These are phyloP conservation scores for Drosophila robusta DNA, from an alignment of 2,888 invertebrate genomes.

Conservation along the genomic window DNA sequence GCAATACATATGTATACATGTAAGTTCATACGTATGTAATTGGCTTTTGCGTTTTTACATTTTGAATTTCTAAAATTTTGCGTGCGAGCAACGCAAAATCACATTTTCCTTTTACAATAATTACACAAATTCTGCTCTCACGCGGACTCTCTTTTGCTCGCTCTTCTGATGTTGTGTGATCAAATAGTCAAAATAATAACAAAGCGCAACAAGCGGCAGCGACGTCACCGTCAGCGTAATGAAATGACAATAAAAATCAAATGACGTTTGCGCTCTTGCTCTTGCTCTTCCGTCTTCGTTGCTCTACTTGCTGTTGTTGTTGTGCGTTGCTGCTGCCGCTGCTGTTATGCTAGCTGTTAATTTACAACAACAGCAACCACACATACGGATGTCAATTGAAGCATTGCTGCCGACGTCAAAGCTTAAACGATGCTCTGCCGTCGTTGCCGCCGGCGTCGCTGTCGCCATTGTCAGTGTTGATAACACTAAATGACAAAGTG, in stretches of 20 bases:
- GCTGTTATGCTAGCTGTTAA: constrained; percentile 9
- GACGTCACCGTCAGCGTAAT: constrained; percentile 22
- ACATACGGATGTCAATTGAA: constrained; percentile 38
- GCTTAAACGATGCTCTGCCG: constrained; percentile 31
- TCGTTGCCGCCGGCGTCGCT: constrained; percentile 3
- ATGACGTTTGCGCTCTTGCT: constrained; percentile 18
- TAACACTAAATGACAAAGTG: constrained; percentile 61
- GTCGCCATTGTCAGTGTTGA: constrained; percentile 58
- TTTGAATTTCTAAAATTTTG: constrained; percentile 14
- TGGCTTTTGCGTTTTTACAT: constrained; percentile 7
- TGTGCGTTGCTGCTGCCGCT: constrained; percentile 4
- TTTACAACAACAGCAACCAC: constrained; percentile 8
- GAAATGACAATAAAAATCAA: constrained; percentile 36
- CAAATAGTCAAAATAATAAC: constrained; percentile 5
- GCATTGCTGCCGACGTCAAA: constrained; percentile 34
- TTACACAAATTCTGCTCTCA: constrained; percentile 8
- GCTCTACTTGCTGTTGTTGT: constrained; percentile 7
- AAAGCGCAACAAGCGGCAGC: constrained; percentile 43
- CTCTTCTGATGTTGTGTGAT: neutral
- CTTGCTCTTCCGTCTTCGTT: constrained; percentile 1
- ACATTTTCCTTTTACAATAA: constrained; percentile 8
- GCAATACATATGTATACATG: neutral
- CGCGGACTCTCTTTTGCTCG: too few relatives aligned
- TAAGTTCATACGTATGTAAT: neutral
- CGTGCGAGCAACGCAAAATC: constrained; percentile 5